A percentile compares a stretch with the other conserved stretches of the same genome.
Evolutionary conservation across 2,888 invertebrate species (phyloP).

Genomic region (Tholera decimalis): DNA sequence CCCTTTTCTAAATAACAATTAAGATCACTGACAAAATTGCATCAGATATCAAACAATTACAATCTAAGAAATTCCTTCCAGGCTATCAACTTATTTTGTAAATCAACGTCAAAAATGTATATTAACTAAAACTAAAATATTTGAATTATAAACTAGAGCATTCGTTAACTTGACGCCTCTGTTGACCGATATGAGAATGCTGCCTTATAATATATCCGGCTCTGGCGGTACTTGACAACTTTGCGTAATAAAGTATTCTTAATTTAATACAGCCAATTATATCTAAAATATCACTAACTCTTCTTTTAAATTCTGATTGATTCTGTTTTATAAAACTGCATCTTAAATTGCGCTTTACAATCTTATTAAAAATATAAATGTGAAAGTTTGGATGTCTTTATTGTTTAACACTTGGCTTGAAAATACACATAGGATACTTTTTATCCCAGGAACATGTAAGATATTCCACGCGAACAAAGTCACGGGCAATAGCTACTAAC

Average conservation of each 20-base stretch:
- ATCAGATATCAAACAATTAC: slow-evolving; percentile 32
- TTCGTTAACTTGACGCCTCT: slow-evolving; percentile 36
- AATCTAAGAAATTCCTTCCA: slow-evolving; percentile 26
- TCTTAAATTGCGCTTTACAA: not conserved
- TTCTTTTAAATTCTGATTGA: slow-evolving; percentile 15
- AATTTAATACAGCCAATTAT: slow-evolving; percentile 54
- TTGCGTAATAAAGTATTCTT: slow-evolving; percentile 24
- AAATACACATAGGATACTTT: too few relatives aligned
- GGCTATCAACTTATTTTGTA: slow-evolving; percentile 27
- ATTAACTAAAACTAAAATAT: slow-evolving; percentile 21
- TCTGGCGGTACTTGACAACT: slow-evolving; percentile 21
- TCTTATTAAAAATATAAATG: too few relatives aligned
- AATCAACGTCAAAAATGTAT: slow-evolving; percentile 29
- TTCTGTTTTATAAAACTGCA: slow-evolving; percentile 16
- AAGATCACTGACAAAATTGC: slow-evolving; percentile 26
- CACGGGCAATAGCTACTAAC: too few relatives aligned
- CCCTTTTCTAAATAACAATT: slow-evolving; percentile 19
- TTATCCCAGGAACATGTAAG: too few relatives aligned
- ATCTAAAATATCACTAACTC: slow-evolving; percentile 57
- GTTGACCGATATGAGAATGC: slow-evolving; percentile 49
- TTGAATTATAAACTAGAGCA: slow-evolving; percentile 28
- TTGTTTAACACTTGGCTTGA: too few relatives aligned
- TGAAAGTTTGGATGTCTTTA: too few relatives aligned
- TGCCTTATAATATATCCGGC: slow-evolving; percentile 17
- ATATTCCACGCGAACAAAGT: too few relatives aligned